Evolutionary conservation across 2,797 vertebrate species (phyloP).

Genomic region (Heterohyrax brucei): DNA sequence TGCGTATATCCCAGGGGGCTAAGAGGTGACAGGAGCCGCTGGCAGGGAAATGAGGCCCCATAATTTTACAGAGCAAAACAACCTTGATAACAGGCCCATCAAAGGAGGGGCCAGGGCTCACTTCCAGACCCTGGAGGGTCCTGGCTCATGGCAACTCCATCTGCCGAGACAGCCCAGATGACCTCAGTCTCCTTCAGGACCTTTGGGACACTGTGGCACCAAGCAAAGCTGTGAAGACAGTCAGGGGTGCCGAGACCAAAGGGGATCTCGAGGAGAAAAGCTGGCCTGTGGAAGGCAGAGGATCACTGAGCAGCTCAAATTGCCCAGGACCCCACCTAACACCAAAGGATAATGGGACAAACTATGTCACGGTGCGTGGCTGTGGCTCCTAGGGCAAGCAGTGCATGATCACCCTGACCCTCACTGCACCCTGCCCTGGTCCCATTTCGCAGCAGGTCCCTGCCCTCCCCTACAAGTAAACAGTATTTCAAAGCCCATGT

Average conservation of each 20-base stretch:
- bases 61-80: constrained; percentile 47
- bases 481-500: constrained; percentile 22
- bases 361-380: neutral
- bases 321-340: neutral
- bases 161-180: neutral
- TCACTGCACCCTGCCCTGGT: neutral
- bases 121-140: neutral
- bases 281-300: neutral
- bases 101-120: neutral
- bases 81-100: constrained; percentile 6
- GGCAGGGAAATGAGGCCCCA: constrained; percentile 20
- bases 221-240: neutral
- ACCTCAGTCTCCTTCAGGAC: constrained; percentile 64
- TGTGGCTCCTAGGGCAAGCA: neutral
- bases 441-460: neutral
- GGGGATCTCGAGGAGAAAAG: neutral
- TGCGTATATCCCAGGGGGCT: neutral
- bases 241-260: neutral
- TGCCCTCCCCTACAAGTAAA: neutral
- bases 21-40: neutral
- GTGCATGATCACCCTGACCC: neutral
- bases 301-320: neutral
- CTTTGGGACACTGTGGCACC: neutral
- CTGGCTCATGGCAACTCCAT: neutral
- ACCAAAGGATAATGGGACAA: neutral